These are phyloP conservation scores for Platynereis dumerilii DNA, from an alignment of 2,888 invertebrate genomes.

Conservation along the genomic window DNA sequence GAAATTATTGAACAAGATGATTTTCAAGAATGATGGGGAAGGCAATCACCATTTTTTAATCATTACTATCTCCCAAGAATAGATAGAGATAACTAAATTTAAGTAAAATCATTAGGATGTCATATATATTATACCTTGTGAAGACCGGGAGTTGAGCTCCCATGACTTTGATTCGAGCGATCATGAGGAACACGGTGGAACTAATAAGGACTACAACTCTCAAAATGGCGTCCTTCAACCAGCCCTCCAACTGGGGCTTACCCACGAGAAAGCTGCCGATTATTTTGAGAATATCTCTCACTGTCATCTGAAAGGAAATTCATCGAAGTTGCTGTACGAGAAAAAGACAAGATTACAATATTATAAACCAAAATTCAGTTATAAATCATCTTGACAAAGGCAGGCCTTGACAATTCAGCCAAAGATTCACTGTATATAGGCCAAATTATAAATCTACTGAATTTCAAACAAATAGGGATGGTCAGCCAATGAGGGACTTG, in stretches of 20 bases:
- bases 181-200: constrained; percentile 80
- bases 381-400: too few species aligned
- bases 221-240: constrained; percentile 62
- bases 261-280: constrained; percentile 42
- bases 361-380: neutral
- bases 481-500: too few species aligned
- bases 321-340: neutral
- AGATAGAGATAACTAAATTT: too few species aligned
- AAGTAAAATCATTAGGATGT: too few species aligned
- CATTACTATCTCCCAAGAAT: too few species aligned
- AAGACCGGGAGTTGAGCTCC: constrained; percentile 95
- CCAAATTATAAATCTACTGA: too few species aligned
- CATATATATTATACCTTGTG: constrained; percentile 72
- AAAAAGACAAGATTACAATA: neutral
- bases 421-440: too few species aligned
- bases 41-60: too few species aligned
- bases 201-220: constrained; percentile 80
- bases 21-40: too few species aligned
- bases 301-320: constrained; percentile 44
- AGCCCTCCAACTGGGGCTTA: constrained; percentile 45
- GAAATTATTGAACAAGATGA: too few species aligned
- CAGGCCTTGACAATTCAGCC: too few species aligned
- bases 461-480: too few species aligned
- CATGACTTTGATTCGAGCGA: constrained; percentile 89
- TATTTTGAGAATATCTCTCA: constrained; percentile 45